Conservation (phyloP, 1,140 invertebrate genomes). For the Leptestheria dahalacensis region DNA sequence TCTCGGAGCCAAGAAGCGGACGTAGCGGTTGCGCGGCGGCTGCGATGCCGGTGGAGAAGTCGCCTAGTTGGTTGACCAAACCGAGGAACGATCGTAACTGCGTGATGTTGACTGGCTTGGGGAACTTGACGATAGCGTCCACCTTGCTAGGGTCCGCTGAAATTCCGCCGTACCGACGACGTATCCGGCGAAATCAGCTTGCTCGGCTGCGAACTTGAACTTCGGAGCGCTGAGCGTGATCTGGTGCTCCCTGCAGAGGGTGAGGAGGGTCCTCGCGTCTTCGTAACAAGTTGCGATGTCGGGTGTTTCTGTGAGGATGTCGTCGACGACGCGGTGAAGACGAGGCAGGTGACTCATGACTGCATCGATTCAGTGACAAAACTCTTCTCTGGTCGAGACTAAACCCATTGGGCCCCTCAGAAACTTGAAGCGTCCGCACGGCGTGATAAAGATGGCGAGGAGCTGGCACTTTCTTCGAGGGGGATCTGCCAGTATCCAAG, state of each 20-base stretch:
- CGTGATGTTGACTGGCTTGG: slow-evolving; percentile 11
- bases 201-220: slow-evolving; percentile 19
- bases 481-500: slow-evolving; percentile 26
- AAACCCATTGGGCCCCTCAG: slow-evolving; percentile 23
- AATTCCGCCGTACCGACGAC: slow-evolving; percentile 15
- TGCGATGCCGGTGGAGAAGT: slow-evolving; percentile 4
- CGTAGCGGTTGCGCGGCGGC: slow-evolving; percentile 3
- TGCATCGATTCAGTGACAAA: slow-evolving; percentile 19
- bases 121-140: slow-evolving; percentile 13
- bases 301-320: slow-evolving; percentile 21
- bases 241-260: slow-evolving; percentile 17
- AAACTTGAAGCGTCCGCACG: slow-evolving; percentile 24
- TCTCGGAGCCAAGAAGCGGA: background rate
- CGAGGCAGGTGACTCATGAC: slow-evolving; percentile 20
- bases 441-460: slow-evolving; percentile 24
- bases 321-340: slow-evolving; percentile 25
- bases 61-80: slow-evolving; percentile 4
- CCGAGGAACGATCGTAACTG: slow-evolving; percentile 11
- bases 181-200: slow-evolving; percentile 20
- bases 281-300: slow-evolving; percentile 17
- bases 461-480: slow-evolving; percentile 20
- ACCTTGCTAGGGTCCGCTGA: slow-evolving; percentile 16
- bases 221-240: slow-evolving; percentile 23
- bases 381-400: slow-evolving; percentile 20
- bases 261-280: slow-evolving; percentile 10